These are phyloP conservation scores for Coenonympha glycerion DNA, from an alignment of 2,888 invertebrate species.

Conservation along the genomic window DNA sequence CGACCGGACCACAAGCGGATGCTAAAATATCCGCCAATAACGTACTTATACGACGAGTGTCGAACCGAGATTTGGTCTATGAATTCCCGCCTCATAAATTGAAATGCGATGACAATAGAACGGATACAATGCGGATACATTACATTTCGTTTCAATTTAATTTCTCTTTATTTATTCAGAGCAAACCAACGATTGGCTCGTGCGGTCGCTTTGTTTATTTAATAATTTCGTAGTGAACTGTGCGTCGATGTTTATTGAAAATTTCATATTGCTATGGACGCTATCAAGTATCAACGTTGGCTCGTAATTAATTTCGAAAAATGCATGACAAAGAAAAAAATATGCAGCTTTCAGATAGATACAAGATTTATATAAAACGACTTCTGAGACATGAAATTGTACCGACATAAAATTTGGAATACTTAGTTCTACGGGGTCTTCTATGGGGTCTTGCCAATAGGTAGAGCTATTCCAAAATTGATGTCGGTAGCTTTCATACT, in stretches of 20 bases:
- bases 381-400: too few relatives aligned
- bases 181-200: conserved; percentile 15
- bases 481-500: too few relatives aligned
- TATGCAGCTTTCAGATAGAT: too few relatives aligned
- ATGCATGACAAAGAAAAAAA: too few relatives aligned
- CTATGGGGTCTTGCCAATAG: too few relatives aligned
- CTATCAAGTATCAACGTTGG: conserved; percentile 1
- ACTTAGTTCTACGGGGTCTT: too few relatives aligned
- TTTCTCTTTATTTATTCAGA: conserved; percentile 36
- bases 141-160: conserved; percentile 49
- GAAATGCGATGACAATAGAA: conserved; percentile 48
- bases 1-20: conserved; percentile 49
- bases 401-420: too few relatives aligned
- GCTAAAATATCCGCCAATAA: conserved; percentile 61
- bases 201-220: conserved; percentile 23
- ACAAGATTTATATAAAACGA: too few relatives aligned
- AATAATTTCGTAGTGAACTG: conserved; percentile 21
- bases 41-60: conserved; percentile 60
- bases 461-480: too few relatives aligned
- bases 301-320: background rate
- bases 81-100: conserved; percentile 56
- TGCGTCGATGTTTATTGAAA: conserved; percentile 16
- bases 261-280: conserved; percentile 16
- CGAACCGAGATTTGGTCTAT: conserved; percentile 56
- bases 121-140: conserved; percentile 35